Conservation (phyloP, 2,797 vertebrate genomes). For the Mus caroli region DNA sequence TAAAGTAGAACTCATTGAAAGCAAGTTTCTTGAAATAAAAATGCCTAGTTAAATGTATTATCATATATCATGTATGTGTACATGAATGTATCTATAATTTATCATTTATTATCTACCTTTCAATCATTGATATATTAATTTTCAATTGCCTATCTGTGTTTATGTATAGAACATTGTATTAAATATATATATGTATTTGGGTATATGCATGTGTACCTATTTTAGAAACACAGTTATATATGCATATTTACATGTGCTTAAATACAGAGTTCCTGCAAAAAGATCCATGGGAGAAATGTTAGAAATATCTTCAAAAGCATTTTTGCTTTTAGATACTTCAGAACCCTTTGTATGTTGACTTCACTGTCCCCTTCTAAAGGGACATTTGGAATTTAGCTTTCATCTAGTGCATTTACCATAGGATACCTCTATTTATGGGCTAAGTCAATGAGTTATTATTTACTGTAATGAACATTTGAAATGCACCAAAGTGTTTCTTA, state of each 20-base stretch:
- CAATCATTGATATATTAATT: background rate
- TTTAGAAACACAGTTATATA: conserved; percentile 33
- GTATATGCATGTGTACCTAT: background rate
- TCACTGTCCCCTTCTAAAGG: conserved; percentile 35
- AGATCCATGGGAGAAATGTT: background rate
- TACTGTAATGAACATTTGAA: background rate
- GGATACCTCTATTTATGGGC: background rate
- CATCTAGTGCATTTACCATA: background rate
- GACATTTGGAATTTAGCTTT: conserved; percentile 37
- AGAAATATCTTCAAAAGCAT: conserved; percentile 41
- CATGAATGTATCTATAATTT: background rate
- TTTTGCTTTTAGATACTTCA: background rate
- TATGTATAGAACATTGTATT: background rate
- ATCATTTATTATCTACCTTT: background rate
- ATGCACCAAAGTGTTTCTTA: conserved; percentile 42
- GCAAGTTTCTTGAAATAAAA: conserved; percentile 32
- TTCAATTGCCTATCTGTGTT: background rate
- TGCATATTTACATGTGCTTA: background rate
- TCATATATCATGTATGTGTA: background rate
- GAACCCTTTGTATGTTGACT: conserved; percentile 26
- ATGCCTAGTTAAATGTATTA: background rate
- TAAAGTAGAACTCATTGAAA: background rate
- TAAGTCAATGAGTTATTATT: conserved; percentile 47
- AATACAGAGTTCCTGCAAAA: background rate
- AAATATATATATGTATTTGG: background rate